phyloP scores from a whole-genome alignment of 1,140 invertebrate species.

The Bombus confusus region DNA sequence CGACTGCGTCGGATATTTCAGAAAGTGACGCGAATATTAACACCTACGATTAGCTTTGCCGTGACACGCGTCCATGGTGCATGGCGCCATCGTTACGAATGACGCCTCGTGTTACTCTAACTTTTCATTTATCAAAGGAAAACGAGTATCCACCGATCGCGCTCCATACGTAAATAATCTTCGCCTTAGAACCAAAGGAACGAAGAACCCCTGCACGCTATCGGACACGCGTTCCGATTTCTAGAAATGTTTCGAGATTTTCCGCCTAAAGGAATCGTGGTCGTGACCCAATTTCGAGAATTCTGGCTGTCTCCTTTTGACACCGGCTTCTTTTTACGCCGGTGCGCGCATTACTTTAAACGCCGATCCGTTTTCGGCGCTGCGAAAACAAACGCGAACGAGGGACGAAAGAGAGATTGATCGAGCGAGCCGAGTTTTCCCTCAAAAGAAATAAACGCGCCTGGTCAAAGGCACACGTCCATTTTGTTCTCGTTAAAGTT shows the following conservation, averaged over 20 bases:
- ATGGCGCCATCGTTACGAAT: neutral
- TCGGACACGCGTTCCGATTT: no score
- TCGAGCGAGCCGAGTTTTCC: neutral
- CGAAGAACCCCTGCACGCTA: no score
- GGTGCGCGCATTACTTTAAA: neutral
- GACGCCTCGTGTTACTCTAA: neutral
- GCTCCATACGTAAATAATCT: neutral
- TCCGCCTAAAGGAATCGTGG: neutral
- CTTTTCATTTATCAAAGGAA: neutral
- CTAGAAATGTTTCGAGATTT: neutral
- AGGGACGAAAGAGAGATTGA: neutral
- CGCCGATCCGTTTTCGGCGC: neutral
- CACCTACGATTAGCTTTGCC: slow-evolving; percentile 43
- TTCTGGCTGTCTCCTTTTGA: neutral
- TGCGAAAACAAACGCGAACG: neutral
- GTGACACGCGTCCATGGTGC: neutral
- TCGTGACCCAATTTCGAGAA: neutral
- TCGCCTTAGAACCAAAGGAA: neutral
- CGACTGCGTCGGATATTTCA: slow-evolving; percentile 71
- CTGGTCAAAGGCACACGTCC: slow-evolving; percentile 16
- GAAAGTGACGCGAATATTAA: slow-evolving; percentile 73
- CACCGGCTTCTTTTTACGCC: neutral
- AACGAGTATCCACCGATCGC: neutral
- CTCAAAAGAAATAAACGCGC: slow-evolving; percentile 3
- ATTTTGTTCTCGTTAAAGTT: slow-evolving; percentile 41